These are phyloP conservation scores for Lycia hirtaria DNA, from an alignment of 2,888 invertebrate species.

Conservation along the genomic window DNA sequence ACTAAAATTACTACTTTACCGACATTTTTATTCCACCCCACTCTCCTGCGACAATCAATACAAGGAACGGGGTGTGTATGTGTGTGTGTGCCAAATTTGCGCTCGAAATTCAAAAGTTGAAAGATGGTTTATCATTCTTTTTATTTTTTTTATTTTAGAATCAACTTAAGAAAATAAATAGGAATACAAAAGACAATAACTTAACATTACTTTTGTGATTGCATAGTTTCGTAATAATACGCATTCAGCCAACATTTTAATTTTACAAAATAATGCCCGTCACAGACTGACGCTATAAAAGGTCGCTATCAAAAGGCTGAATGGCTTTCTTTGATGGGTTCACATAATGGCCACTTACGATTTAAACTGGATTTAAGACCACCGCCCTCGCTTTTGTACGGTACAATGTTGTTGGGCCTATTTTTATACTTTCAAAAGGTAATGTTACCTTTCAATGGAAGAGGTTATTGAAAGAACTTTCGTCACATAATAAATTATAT, in stretches of 20 bases:
- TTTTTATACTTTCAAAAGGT: neutral
- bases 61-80: conserved; percentile 43
- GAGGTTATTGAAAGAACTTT: neutral
- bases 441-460: neutral
- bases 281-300: conserved; percentile 9
- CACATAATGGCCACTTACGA: conserved; percentile 28
- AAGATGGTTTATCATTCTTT: conserved; percentile 18
- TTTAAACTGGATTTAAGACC: conserved; percentile 29
- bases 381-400: conserved; percentile 27
- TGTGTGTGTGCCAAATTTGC: conserved; percentile 67
- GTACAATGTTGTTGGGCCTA: conserved; percentile 1
- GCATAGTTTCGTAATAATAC: neutral
- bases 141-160: neutral
- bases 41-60: conserved; percentile 42
- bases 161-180: too few species aligned
- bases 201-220: neutral
- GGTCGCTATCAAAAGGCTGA: conserved; percentile 13
- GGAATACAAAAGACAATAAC: too few species aligned
- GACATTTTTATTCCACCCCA: conserved; percentile 46
- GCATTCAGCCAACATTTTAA: conserved; percentile 1
- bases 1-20: conserved; percentile 58
- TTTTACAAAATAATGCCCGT: conserved; percentile 10
- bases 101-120: conserved; percentile 63
- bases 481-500: too few species aligned
- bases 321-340: conserved; percentile 22